Base-by-base conservation (phyloP, 2,797 vertebrate genomes). In the Stomatorhinus walkeri region DNA sequence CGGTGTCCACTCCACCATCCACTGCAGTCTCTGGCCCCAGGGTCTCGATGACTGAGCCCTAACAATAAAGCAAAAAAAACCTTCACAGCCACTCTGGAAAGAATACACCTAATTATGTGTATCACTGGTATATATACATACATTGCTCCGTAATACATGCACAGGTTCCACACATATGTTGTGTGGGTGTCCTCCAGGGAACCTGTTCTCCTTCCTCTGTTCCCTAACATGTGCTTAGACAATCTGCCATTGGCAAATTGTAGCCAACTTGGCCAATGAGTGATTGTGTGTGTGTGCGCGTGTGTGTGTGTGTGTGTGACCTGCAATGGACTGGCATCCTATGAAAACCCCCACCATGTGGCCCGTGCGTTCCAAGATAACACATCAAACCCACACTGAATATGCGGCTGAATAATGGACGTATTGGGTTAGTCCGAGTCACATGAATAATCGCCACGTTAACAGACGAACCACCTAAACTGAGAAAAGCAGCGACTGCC, bases 1-100 rank as follows among this genome's bases (percentile, higher is more conserved):
- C 3, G 32, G 92, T 91, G 54, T 94, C 95, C 0, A 54, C 88
- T 52, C 90, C 95, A 68, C 92, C 92, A n/a, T 95, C 92, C 76
- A 88, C 94, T 3, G 93, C 90, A 81, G 91, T 94, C 89, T 98
- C 97, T 0, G 94, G 92, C 64, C 93, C 95, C 91, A 97, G 91
- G 0, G 95, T 95, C 94, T 99, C 98, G 14, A 97, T 95, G 90
- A 99, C 97, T 76, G 98, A 99, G 88, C 98, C 98, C 98, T 99
- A 87, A n/a, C 1, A 85, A 92, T 92, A 43, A 85, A 12, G 46
- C 43, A 83, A 51, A 85, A 24, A 52, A 81, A 46, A 32, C 28
- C 40, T n/a, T 46, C n/a, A 46, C 16, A 22, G 40, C 76, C 16
- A 2, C 36, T 81, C 16, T n/a, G 43, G 5, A 22, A 43, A 81